phyloP scores from a whole-genome alignment of 2,797 vertebrate genomes.

The Danio albolineatus region DNA sequence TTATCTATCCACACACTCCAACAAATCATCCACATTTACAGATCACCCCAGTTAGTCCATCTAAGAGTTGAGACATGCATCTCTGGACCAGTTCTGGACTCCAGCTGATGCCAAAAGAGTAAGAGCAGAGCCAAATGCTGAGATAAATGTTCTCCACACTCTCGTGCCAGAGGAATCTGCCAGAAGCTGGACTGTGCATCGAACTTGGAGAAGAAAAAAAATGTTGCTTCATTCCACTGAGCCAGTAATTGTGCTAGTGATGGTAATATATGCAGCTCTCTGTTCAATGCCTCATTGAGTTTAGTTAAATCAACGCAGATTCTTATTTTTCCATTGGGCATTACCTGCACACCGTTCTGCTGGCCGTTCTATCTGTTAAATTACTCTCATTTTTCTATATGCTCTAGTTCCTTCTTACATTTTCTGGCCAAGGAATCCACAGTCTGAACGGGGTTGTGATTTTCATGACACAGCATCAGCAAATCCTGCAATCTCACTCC shows the following conservation, averaged over 20 bases:
- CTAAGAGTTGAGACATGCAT: conserved; percentile 39
- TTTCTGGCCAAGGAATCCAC: background rate
- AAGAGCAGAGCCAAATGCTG: conserved; percentile 33
- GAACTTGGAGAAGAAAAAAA: background rate
- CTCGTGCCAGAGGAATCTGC: background rate
- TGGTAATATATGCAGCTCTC: background rate
- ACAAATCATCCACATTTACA: conserved; percentile 36
- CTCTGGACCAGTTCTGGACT: conserved; percentile 35
- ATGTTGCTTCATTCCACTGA: background rate
- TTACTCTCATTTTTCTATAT: background rate
- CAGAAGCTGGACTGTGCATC: conserved; percentile 20
- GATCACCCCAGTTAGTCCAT: conserved; percentile 18
- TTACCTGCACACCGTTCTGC: background rate
- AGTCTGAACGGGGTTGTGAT: background rate
- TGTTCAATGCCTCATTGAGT: background rate
- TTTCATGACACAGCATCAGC: background rate
- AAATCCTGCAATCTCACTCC: background rate
- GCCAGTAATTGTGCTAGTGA: background rate
- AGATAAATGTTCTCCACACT: conserved; percentile 37
- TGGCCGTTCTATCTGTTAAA: background rate
- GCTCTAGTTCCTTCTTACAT: background rate
- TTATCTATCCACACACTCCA: conserved; percentile 21
- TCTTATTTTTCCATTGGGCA: background rate
- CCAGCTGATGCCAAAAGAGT: conserved; percentile 34
- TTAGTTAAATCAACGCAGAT: background rate